These are phyloP conservation scores for Lepeophtheirus salmonis DNA, from an alignment of 1,140 invertebrate species.

Conservation along the genomic window DNA sequence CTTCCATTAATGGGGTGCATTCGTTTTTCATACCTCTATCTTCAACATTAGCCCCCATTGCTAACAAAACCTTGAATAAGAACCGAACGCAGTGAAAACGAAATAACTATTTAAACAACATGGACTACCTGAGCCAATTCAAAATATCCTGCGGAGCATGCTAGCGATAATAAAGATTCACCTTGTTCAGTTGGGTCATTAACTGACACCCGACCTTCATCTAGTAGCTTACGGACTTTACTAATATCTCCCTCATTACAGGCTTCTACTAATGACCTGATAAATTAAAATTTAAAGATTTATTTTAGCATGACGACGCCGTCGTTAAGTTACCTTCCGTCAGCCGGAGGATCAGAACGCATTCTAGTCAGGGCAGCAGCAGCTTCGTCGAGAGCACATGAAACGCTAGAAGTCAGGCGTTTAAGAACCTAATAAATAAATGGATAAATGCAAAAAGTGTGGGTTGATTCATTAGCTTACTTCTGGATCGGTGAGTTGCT, in stretches of 20 bases:
- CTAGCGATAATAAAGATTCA: constrained; percentile 70
- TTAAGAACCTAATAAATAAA: constrained; percentile 43
- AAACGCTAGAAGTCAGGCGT: constrained; percentile 50
- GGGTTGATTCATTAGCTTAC: constrained; percentile 28
- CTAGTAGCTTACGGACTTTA: constrained; percentile 53
- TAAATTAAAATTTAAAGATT: background rate
- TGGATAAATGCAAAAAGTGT: background rate
- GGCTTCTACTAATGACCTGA: constrained; percentile 54
- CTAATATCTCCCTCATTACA: constrained; percentile 80
- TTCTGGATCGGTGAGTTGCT: constrained; percentile 30
- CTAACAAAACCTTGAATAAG: constrained; percentile 53
- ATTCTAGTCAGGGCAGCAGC: constrained; percentile 82
- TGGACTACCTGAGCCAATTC: constrained; percentile 59
- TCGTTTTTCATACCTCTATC: constrained; percentile 85
- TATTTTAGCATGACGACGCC: background rate
- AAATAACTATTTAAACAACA: background rate
- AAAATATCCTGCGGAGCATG: constrained; percentile 80
- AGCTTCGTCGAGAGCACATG: constrained; percentile 68
- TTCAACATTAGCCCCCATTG: constrained; percentile 93
- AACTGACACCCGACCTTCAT: constrained; percentile 61
- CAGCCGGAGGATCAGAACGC: constrained; percentile 50
- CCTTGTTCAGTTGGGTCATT: constrained; percentile 84
- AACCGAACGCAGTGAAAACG: background rate
- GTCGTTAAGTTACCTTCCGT: constrained; percentile 13
- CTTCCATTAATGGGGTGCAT: constrained; percentile 92